Evolutionary conservation across 2,888 invertebrate genomes (phyloP).

Genomic region (Limnephilus rhombicus): DNA sequence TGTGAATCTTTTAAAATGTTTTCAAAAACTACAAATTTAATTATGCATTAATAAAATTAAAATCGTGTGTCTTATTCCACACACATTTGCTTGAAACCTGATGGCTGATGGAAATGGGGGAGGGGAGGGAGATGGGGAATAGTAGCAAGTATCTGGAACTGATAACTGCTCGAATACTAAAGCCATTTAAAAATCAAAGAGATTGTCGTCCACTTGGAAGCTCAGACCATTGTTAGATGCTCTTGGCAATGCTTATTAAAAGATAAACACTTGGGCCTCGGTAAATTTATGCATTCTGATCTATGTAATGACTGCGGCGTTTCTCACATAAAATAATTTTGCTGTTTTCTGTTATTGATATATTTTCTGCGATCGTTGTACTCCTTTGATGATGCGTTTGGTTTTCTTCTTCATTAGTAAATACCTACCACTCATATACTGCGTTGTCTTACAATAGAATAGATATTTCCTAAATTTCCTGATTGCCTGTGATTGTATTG

Average conservation of each 20-base stretch:
- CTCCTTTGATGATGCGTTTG: not conserved
- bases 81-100: too few species aligned
- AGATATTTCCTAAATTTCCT: constrained; percentile 56
- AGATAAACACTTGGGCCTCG: not conserved
- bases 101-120: too few species aligned
- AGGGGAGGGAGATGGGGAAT: too few species aligned
- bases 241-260: not conserved
- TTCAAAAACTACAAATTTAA: too few species aligned
- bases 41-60: too few species aligned
- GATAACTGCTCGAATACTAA: not conserved
- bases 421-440: not conserved
- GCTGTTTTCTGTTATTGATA: not conserved
- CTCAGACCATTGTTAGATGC: not conserved
- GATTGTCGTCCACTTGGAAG: not conserved
- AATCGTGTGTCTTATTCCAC: too few species aligned
- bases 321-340: not conserved
- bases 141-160: too few species aligned
- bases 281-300: not conserved
- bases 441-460: not conserved
- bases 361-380: not conserved
- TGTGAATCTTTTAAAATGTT: not conserved
- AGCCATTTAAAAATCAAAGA: not conserved
- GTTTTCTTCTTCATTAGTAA: not conserved
- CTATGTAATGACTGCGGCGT: not conserved
- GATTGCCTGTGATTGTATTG: constrained; percentile 54